Evolutionary conservation across 2,888 invertebrate species (phyloP), one percentile per base, ranked within the genome.

Genomic region (Antheraea assamensis): DNA sequence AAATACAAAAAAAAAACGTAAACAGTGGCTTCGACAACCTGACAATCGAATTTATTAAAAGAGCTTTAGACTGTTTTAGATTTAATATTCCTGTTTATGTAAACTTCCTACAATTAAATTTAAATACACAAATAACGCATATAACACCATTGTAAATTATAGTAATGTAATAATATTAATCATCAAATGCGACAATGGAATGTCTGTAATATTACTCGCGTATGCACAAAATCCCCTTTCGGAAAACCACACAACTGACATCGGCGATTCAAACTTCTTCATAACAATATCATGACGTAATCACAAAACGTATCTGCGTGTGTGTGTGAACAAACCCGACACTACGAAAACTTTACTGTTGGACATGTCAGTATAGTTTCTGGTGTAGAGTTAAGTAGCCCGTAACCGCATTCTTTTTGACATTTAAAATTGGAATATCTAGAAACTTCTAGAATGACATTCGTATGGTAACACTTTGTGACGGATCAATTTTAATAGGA

Each of bases 201-300:
- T 24, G 61, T 3, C 27, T 61, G 61, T 61, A 27, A 27, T 27
- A 3, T 27, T 27, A 15, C 17, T 27, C 10, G 27, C 24, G 24
- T 27, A 61, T 61, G 27, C 24, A 61, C 13, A 27, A 61, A 61
- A 61, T 61, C 61, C 61, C 61, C 15, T 13, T 61, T 61, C 27
- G 61, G 61, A 27, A 61, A 61, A 61, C 61, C 61, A 27, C 61
- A 61, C 24, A 24, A 10, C 13, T 61, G 27, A 61, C 27, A 61
- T 61, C 27, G 17, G 15, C 3, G 8, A 61, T 19, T 55, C 55
- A 24, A n/a, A n/a, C 61, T 61, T 3, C 17, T 61, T 61, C 27
- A 61, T 27, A 61, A 27, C 61, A 61, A 61, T 61, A 17, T 27
- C 24, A 61, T 35, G 66, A 66, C 31, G 35, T 66, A 66, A 66